phyloP scores from a whole-genome alignment of 2,797 vertebrate genomes.

The Spea hammondii region DNA sequence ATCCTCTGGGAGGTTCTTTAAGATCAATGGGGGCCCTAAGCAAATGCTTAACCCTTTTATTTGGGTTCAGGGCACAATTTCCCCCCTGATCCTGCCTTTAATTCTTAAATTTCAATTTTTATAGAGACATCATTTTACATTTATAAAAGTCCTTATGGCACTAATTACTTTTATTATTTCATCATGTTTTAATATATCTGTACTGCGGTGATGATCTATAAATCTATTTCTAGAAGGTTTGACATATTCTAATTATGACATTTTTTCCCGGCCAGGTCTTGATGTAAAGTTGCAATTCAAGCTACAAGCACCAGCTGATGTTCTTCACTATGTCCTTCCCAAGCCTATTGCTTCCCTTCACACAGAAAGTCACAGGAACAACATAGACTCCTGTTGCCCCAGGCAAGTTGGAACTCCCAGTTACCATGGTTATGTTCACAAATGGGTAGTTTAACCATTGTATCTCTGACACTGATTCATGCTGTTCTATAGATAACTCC shows the following conservation, averaged over 20 bases:
- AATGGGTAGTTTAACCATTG: slow-evolving; percentile 43
- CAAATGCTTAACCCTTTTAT: too few relatives aligned
- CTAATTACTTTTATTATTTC: too few relatives aligned
- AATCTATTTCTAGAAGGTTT: neutral
- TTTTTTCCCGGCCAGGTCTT: neutral
- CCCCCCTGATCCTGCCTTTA: too few relatives aligned
- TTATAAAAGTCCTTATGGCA: too few relatives aligned
- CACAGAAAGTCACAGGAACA: slow-evolving; percentile 41
- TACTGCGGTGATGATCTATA: too few relatives aligned
- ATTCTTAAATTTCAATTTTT: too few relatives aligned
- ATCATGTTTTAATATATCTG: too few relatives aligned
- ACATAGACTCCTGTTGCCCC: slow-evolving; percentile 1
- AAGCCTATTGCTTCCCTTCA: slow-evolving; percentile 26
- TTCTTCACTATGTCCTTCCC: neutral
- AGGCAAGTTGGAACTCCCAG: slow-evolving; percentile 29
- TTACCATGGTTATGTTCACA: slow-evolving; percentile 46
- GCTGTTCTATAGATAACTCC: too few relatives aligned
- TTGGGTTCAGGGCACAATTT: too few relatives aligned
- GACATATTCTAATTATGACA: slow-evolving; percentile 21
- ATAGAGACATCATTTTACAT: too few relatives aligned
- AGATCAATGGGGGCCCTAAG: too few relatives aligned
- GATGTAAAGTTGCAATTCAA: slow-evolving; percentile 23
- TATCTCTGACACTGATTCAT: neutral
- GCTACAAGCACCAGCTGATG: slow-evolving; percentile 2
- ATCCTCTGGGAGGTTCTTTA: too few relatives aligned